These are phyloP conservation scores for Datnioides undecimradiatus DNA, from an alignment of 2,113 vertebrate genomes.

Conservation along the genomic window DNA sequence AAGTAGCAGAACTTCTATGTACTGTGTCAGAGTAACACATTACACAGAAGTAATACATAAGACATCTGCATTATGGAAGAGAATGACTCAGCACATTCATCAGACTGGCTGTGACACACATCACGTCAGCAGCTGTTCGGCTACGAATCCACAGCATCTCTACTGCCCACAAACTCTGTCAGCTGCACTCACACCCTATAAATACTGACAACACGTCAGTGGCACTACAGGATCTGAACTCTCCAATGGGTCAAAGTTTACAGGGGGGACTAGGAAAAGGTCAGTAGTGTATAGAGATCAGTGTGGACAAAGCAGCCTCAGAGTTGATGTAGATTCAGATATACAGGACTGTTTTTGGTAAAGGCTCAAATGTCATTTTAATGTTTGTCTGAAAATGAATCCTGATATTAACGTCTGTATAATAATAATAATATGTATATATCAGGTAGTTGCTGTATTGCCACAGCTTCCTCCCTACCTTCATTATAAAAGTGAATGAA, in stretches of 20 bases:
- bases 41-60: too few species aligned
- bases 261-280: conserved; percentile 39
- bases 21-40: background rate
- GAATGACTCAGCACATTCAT: conserved; percentile 57
- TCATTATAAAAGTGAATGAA: conserved; percentile 41
- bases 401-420: background rate
- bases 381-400: conserved; percentile 8
- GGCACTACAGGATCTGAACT: conserved; percentile 47
- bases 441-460: conserved; percentile 5
- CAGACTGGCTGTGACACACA: conserved; percentile 30
- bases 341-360: background rate
- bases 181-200: conserved; percentile 68
- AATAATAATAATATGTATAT: conserved; percentile 4
- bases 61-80: background rate
- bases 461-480: conserved; percentile 8
- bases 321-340: background rate
- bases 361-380: background rate
- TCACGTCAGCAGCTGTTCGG: conserved; percentile 61
- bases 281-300: conserved; percentile 18
- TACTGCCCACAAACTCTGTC: conserved; percentile 47
- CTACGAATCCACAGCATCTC: conserved; percentile 44
- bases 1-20: background rate
- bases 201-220: conserved; percentile 62
- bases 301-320: conserved; percentile 1
- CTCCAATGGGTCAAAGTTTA: conserved; percentile 44